Evolutionary conservation across 2,113 vertebrate genomes (phyloP), one percentile per base, ranked within the genome.

Genomic region (Pheucticus melanocephalus): DNA sequence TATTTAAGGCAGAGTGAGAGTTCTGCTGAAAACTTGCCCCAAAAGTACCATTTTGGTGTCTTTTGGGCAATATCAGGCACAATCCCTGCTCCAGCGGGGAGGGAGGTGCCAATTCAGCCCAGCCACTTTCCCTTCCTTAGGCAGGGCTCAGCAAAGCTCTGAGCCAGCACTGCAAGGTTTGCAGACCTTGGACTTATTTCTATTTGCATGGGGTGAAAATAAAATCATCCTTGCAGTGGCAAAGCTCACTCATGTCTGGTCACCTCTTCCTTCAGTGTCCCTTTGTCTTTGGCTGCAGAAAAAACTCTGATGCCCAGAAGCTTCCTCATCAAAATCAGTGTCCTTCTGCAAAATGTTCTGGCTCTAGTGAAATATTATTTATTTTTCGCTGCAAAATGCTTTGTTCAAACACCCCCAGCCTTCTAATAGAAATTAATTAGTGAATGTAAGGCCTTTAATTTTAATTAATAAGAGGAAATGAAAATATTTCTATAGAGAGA

Each of bases 221-320:
- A 82, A 85, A 73, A 35, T 60, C 54, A 31, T 10, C 42, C 27
- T 17, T 57, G 56, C 13, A 31, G 33, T 22, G 70, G 60, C 65
- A 90, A 65, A 94, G 33, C 40, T 57, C 60, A 3, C 1, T 25
- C 47, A 8, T 50, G 54, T 59, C 68, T 6, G 45, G 64, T 73
- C 79, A 53, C 23, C 73, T 53, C 65, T 51, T 53, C 60, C 79
- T 73, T 48, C 37, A 47, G 59, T 3, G 64, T 70, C 82, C 82
- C 24, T 94, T 93, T 86, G 78, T 48, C 90, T 88, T 77, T 92
- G 61, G 45, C 64, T 92, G 65, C 8, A 66, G 76, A 56, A 68
- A 10, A 64, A 7, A 25, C 19, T 17, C 23, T 6, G 25, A 45
- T 68, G 66, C 63, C 12, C 40, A 69, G 44, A 51, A 86, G 44